Evolutionary conservation across 2,113 vertebrate species (phyloP), one percentile per base, ranked within the genome.

Genomic region (Aspidoscelis tigris): DNA sequence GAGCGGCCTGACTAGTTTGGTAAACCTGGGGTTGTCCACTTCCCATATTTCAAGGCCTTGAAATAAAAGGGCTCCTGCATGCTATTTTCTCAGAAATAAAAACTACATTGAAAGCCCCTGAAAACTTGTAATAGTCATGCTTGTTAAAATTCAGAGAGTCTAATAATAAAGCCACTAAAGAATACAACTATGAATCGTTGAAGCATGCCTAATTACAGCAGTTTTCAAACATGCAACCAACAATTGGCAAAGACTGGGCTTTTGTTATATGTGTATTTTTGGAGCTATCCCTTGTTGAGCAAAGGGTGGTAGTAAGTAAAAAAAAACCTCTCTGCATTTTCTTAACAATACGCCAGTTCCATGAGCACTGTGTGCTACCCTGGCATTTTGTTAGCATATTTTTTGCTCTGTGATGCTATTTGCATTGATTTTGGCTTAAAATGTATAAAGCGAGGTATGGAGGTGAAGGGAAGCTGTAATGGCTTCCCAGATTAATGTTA

Each of bases 101-200:
- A 87, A 88, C 33, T 85, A 85, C 85, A 84, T 5, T 26, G 75
- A 70, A 87, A 91, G 71, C 85, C 64, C 78, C 39, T 82, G 55
- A 58, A 84, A 88, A 86, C 92, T 93, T 92, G 84, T 90, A 87
- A 76, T 47, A 91, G 71, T 87, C 47, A 43, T 84, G 84, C 86
- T 93, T 91, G 88, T 95, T 95, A 93, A 91, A 90, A 93, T 93
- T 95, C 91, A 77, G 24, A 80, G 84, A 83, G 88, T 92, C 84
- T 87, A 93, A 47, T 79, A 70, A 44, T 80, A 72, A 24, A 92
- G 88, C 39, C 79, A 85, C 86, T 79, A 69, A 91, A 93, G 65
- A 78, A 88, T 91, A 94, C 73, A 50, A 83, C 81, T 88, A 82
- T 91, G 91, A 92, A 79, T 91, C 86, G 91, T 20, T 86, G 88